Conservation (phyloP, 2,113 vertebrate genomes). For the Meles meles region DNA sequence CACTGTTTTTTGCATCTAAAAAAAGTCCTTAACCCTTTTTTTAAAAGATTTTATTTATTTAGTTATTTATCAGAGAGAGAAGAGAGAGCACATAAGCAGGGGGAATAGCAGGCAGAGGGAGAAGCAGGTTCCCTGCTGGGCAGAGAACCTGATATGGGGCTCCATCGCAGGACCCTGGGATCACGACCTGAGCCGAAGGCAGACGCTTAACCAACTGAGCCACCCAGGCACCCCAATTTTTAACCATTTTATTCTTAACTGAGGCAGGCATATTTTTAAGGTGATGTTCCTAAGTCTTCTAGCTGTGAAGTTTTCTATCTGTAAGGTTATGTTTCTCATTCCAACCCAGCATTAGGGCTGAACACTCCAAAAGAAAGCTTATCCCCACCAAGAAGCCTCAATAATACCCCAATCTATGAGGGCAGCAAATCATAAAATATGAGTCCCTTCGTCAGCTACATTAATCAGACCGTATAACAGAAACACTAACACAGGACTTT, state of each 20-base stretch:
- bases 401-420: background rate
- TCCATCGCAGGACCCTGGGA: background rate
- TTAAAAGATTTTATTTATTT: background rate
- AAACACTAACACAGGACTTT: conserved; percentile 48
- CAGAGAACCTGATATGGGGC: background rate
- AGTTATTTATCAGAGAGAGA: background rate
- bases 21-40: background rate
- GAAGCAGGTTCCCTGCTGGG: background rate
- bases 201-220: background rate
- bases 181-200: no score
- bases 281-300: background rate
- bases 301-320: background rate
- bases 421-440: conserved; percentile 21
- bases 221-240: background rate
- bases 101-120: background rate
- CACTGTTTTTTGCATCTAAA: background rate
- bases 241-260: background rate
- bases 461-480: conserved; percentile 12
- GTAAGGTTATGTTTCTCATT: background rate
- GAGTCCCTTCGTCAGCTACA: background rate
- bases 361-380: background rate
- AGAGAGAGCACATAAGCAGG: background rate
- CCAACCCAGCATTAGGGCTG: background rate
- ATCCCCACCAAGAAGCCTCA: background rate
- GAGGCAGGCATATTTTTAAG: background rate